A percentile compares a stretch with the other conserved stretches of the same genome.
Conservation (phyloP, 2,888 invertebrate species). For the Leptinotarsa haldemani region DNA sequence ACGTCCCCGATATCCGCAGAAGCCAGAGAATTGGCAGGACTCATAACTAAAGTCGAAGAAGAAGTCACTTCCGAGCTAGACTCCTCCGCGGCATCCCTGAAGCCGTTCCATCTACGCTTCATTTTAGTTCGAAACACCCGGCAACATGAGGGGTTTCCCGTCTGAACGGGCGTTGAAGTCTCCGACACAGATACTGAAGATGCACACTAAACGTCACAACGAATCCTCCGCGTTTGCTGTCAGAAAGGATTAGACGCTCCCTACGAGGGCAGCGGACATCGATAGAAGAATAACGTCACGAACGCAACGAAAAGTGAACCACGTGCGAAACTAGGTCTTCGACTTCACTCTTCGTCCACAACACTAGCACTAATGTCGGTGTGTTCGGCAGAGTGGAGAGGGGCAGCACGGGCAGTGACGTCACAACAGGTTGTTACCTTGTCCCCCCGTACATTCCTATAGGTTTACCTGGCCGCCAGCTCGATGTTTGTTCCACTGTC, state of each 20-base stretch:
- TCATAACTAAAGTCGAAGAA: slow-evolving; percentile 76
- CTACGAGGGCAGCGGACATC: slow-evolving; percentile 16
- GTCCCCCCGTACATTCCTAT: slow-evolving; percentile 59
- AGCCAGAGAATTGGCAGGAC: slow-evolving; percentile 79
- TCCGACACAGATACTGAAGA: slow-evolving; percentile 22
- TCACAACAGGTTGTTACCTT: slow-evolving; percentile 67
- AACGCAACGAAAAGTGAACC: slow-evolving; percentile 34
- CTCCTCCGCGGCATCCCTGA: slow-evolving; percentile 78
- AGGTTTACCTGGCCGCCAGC: slow-evolving; percentile 60
- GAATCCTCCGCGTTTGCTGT: not conserved
- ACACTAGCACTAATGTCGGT: slow-evolving; percentile 46
- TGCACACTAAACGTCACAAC: not conserved
- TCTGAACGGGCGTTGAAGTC: slow-evolving; percentile 45
- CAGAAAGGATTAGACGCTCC: not conserved
- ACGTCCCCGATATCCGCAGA: slow-evolving; percentile 82
- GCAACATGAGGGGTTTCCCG: slow-evolving; percentile 15
- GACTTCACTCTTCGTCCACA: slow-evolving; percentile 46
- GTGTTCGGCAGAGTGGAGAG: slow-evolving; percentile 42
- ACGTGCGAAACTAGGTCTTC: slow-evolving; percentile 42
- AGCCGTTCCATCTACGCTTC: slow-evolving; percentile 80
- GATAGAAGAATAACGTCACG: slow-evolving; percentile 23
- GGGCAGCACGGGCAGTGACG: slow-evolving; percentile 61
- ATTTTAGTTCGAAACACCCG: slow-evolving; percentile 62
- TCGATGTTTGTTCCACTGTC: slow-evolving; percentile 61
- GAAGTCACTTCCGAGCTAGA: slow-evolving; percentile 84